Conservation (phyloP, 1,140 invertebrate genomes). For the Mactra quadrangularis region DNA sequence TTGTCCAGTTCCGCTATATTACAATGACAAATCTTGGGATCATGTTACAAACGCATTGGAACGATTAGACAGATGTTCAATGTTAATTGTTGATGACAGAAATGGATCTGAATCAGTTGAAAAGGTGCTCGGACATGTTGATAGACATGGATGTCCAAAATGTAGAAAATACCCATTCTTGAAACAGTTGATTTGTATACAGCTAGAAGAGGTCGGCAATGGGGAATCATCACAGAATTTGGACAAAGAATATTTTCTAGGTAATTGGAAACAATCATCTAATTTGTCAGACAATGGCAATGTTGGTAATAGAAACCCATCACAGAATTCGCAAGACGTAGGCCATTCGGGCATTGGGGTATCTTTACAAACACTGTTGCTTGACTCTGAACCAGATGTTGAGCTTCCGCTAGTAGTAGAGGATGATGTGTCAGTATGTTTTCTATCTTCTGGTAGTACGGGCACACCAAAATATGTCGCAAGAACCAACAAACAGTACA, state of each 20-base stretch:
- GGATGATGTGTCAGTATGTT: conserved; percentile 27
- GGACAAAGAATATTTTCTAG: background rate
- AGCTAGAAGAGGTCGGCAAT: background rate
- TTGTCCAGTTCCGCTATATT: background rate
- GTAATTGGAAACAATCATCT: too few relatives aligned
- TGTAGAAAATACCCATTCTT: conserved; percentile 14
- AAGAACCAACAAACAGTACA: background rate
- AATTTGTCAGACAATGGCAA: too few relatives aligned
- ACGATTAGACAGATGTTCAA: background rate
- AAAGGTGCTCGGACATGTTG: background rate
- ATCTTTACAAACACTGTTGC: too few relatives aligned
- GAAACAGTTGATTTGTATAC: conserved; percentile 1
- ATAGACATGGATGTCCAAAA: background rate
- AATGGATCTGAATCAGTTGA: conserved; percentile 3
- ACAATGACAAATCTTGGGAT: background rate
- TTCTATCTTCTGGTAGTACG: conserved; percentile 32
- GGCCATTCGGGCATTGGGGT: too few relatives aligned
- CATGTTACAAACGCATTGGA: conserved; percentile 8
- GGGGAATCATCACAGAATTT: background rate
- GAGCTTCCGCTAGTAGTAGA: conserved; percentile 8
- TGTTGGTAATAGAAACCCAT: too few relatives aligned
- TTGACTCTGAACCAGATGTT: too few relatives aligned
- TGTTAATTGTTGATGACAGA: background rate
- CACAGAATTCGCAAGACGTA: too few relatives aligned
- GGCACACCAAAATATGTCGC: conserved; percentile 21